Evolutionary conservation across 2,797 vertebrate species (phyloP).

Genomic region (Morus bassanus): DNA sequence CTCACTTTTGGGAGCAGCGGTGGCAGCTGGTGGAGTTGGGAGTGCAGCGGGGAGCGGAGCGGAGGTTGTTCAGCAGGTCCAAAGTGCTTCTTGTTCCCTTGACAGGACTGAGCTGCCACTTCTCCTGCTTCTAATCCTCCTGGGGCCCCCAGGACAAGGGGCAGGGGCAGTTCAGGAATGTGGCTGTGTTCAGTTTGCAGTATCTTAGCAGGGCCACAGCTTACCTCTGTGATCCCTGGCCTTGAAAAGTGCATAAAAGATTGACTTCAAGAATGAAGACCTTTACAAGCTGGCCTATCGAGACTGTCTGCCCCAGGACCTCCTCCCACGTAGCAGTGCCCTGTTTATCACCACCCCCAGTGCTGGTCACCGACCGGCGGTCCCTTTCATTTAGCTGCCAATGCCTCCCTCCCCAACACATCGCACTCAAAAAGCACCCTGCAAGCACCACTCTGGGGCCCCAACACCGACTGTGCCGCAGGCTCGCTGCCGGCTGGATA

Average conservation of each 20-base stretch:
- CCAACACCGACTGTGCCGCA: rapidly evolving
- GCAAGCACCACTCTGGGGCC: not conserved
- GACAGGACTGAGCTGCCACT: not conserved
- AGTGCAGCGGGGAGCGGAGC: no score
- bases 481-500: not conserved
- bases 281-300: not conserved
- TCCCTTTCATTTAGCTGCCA: not conserved
- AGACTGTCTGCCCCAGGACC: not conserved
- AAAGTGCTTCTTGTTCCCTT: not conserved
- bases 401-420: not conserved
- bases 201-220: not conserved
- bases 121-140: not conserved
- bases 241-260: not conserved
- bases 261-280: not conserved
- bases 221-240: not conserved
- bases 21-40: not conserved
- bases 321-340: not conserved
- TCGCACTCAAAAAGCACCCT: not conserved
- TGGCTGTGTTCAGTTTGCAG: not conserved
- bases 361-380: not conserved
- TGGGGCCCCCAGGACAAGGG: not conserved
- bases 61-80: not conserved
- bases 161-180: not conserved
- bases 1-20: not conserved
- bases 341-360: not conserved